phyloP scores from a whole-genome alignment of 2,888 invertebrate genomes.

The Coenonympha arcania region DNA sequence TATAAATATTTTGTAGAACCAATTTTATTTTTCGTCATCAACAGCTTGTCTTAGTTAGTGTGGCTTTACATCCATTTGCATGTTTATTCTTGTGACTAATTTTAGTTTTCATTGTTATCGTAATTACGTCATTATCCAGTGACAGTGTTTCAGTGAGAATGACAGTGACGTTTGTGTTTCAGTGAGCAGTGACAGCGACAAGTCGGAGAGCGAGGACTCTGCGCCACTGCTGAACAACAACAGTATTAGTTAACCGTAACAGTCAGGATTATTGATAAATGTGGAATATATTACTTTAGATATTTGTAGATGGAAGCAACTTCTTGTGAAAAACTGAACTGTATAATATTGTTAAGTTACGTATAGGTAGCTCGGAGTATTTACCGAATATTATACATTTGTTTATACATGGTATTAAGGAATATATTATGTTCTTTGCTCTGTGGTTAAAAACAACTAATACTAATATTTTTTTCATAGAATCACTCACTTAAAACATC shows the following conservation, averaged over 20 bases:
- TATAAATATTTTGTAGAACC: background rate
- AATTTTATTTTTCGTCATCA: background rate
- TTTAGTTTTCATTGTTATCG: conserved; percentile 12
- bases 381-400: no score
- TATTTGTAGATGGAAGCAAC: background rate
- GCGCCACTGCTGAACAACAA: conserved; percentile 54
- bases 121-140: background rate
- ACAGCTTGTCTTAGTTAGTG: conserved; percentile 12
- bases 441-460: no score
- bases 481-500: no score
- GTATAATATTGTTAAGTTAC: no score
- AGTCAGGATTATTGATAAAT: background rate
- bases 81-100: conserved; percentile 1
- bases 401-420: no score
- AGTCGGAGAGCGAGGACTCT: conserved; percentile 50
- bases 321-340: no score
- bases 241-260: conserved; percentile 28
- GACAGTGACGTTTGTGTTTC: conserved; percentile 35
- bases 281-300: background rate
- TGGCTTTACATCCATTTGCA: conserved; percentile 13
- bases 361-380: no score
- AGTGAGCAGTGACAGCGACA: conserved; percentile 59
- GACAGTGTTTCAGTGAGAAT: background rate
- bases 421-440: no score
- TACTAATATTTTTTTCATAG: no score